phyloP scores from a whole-genome alignment of 1,140 invertebrate genomes.

The Drosophila dunni region DNA sequence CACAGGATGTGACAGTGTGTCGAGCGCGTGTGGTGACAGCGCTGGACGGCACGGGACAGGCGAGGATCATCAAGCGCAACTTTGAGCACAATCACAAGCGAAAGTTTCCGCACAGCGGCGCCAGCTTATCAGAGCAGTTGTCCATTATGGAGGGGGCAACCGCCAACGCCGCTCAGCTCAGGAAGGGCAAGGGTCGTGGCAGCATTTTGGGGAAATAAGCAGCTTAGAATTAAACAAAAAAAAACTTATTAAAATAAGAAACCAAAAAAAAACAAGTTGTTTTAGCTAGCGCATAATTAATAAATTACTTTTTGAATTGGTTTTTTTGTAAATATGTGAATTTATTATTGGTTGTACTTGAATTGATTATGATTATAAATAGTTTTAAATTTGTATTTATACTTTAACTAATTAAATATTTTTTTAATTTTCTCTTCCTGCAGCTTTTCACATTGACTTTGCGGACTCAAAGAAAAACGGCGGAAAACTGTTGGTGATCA shows the following conservation, averaged over 20 bases:
- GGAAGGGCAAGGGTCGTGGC: conserved; percentile 32
- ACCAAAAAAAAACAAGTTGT: conserved; percentile 10
- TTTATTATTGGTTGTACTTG: background rate
- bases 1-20: conserved; percentile 76
- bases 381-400: background rate
- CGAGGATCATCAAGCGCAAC: conserved; percentile 70
- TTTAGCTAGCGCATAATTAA: conserved; percentile 2
- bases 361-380: background rate
- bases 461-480: conserved; percentile 83
- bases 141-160: conserved; percentile 27
- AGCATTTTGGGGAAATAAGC: conserved; percentile 4
- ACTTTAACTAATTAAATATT: conserved; percentile 27
- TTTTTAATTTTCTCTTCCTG: conserved; percentile 45
- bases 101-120: conserved; percentile 55
- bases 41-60: conserved; percentile 54
- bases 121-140: conserved; percentile 44
- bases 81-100: conserved; percentile 77
- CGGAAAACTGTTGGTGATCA: conserved; percentile 82
- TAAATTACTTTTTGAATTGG: conserved; percentile 7
- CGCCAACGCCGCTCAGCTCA: conserved; percentile 28
- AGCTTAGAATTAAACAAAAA: conserved; percentile 24
- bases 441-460: conserved; percentile 81
- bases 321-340: conserved; percentile 1
- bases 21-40: conserved; percentile 77
- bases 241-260: background rate